phyloP scores from a whole-genome alignment of 2,113 vertebrate species.

The Eonycteris spelaea region DNA sequence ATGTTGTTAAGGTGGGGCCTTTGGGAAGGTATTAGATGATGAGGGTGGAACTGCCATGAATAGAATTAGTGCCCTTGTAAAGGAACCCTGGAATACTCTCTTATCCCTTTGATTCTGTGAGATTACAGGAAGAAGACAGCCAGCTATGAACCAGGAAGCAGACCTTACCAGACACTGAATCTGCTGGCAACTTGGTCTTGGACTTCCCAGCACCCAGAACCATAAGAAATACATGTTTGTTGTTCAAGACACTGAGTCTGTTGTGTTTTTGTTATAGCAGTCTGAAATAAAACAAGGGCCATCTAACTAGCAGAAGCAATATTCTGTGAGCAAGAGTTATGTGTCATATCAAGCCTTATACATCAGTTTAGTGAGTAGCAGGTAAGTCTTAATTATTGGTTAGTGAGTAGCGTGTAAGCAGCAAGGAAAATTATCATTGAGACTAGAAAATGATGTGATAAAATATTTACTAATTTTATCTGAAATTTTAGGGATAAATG shows the following conservation, averaged over 20 bases:
- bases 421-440: neutral
- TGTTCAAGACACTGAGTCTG: neutral
- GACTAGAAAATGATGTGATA: neutral
- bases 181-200: neutral
- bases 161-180: neutral
- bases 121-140: neutral
- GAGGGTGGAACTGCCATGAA: neutral
- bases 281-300: neutral
- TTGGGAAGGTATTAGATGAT: neutral
- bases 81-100: no score
- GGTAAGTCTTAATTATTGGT: neutral
- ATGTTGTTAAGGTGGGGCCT: no score
- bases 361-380: neutral
- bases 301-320: neutral
- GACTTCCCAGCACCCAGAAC: neutral
- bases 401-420: neutral
- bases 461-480: neutral
- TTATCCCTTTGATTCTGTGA: neutral
- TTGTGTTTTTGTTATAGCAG: neutral
- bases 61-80: neutral
- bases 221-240: neutral
- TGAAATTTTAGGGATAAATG: neutral
- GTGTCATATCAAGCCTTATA: neutral
- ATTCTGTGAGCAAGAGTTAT: neutral
- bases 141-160: neutral